These are phyloP conservation scores for Ptyas mucosa DNA, from an alignment of 2,113 vertebrate genomes.

Conservation along the genomic window DNA sequence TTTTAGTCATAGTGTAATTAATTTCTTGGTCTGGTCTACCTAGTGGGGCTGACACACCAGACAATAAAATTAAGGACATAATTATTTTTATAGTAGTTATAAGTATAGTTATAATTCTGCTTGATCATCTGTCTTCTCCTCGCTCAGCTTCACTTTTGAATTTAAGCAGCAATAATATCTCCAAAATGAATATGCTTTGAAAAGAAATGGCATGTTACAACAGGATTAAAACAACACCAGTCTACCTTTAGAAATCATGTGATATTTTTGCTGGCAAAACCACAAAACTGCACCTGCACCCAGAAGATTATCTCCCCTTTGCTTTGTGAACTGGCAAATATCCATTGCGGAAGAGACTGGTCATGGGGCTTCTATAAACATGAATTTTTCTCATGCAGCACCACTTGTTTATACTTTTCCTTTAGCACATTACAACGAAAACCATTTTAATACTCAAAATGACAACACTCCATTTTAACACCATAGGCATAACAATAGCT, in stretches of 20 bases:
- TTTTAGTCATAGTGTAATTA: background rate
- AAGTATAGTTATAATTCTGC: background rate
- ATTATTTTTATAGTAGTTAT: background rate
- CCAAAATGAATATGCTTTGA: background rate
- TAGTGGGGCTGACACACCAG: background rate
- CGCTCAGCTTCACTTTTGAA: background rate
- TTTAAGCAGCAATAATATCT: background rate
- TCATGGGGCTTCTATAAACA: background rate
- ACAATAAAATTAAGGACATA: background rate
- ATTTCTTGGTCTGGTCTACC: background rate
- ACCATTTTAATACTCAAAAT: conserved; percentile 56
- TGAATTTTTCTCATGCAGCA: conserved; percentile 48
- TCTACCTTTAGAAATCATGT: background rate
- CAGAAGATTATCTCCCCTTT: conserved; percentile 38
- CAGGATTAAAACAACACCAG: conserved; percentile 29
- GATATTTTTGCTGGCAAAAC: conserved; percentile 57
- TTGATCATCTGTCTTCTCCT: conserved; percentile 24
- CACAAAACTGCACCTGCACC: conserved; percentile 56
- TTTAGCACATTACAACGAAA: conserved; percentile 51
- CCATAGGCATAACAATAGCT: background rate
- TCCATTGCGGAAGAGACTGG: conserved; percentile 26
- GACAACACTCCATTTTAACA: conserved; percentile 53
- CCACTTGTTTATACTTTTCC: conserved; percentile 50
- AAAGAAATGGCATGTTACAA: conserved; percentile 58
- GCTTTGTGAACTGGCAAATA: conserved; percentile 55